Percentiles rank a stretch among this genome's conserved stretches.
These are phyloP conservation scores for Potamarius usumacintae DNA, from an alignment of 2,113 vertebrate genomes.

Conservation along the genomic window DNA sequence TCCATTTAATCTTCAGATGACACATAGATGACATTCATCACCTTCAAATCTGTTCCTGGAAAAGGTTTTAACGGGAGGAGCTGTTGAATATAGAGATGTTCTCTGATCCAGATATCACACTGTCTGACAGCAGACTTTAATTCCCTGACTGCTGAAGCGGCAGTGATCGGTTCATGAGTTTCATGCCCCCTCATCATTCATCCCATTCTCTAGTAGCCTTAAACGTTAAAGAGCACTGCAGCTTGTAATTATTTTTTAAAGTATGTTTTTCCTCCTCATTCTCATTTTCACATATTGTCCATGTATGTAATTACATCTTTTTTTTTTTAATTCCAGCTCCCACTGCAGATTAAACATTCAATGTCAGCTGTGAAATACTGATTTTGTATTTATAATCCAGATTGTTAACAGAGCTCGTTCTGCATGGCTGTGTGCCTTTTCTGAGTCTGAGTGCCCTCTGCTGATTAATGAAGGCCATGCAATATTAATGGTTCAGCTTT, in stretches of 20 bases:
- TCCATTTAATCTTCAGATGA: conserved; percentile 9
- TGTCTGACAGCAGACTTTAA: not conserved
- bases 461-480: conserved; percentile 49
- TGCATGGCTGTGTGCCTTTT: not conserved
- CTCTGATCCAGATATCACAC: not conserved
- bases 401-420: not conserved
- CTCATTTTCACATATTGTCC: not conserved
- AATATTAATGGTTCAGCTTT: conserved; percentile 41
- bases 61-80: not conserved
- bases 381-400: not conserved
- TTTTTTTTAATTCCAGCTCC: not conserved
- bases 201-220: not conserved
- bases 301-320: not conserved
- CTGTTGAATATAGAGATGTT: not conserved
- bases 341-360: conserved; percentile 12
- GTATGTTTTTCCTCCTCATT: not conserved
- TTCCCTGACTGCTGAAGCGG: not conserved
- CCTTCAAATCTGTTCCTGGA: not conserved
- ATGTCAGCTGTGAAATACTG: conserved; percentile 31
- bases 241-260: conserved; percentile 20
- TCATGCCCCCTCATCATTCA: conserved; percentile 5
- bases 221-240: not conserved
- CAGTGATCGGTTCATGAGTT: not conserved
- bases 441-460: conserved; percentile 47
- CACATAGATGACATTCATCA: not conserved